Base-by-base conservation (phyloP, 2,113 vertebrate genomes). In the Microtus richardsoni region DNA sequence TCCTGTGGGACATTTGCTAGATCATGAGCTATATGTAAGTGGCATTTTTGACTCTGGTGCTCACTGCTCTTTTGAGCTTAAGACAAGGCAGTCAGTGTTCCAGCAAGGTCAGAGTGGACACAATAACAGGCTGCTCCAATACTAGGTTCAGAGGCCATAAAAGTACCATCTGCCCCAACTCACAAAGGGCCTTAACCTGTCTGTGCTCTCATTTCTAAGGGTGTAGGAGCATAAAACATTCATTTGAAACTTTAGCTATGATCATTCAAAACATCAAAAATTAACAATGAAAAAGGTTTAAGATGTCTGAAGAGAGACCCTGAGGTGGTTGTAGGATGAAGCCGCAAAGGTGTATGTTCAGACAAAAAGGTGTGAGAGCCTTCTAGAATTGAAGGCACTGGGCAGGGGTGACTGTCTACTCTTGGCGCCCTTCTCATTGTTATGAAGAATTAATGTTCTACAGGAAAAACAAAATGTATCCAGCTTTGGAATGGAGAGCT, bases 391-490 rank as follows among this genome's bases (percentile, higher is more conserved):
- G 41, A 52, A 52, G 0, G 0, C 7, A 66, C 41, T 47, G 5
- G 22, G 21, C 24, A 39, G 30, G 39, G 30, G 58, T 30, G 19
- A 87, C 66, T 64, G 66, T 78, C 78, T 64, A 5, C 7, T 79
- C 54, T 52, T 64, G 44, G 44, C 3, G 64, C 10, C 24, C 93
- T 94, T 92, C 58, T 91, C 87, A 84, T 44, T 84, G 89, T 89
- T 80, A 84, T 49, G 52, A n/a, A 93, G 90, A 96, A 95, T 94
- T 89, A 93, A 79, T 28, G 26, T 36, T 77, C 91, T 91, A 92
- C 13, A 93, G 90, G 44, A 36, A 47, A 68, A 89, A 88, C 77
- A 39, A 92, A 92, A 87, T n/a, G 71, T 85, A 28, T 62, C 52
- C 17, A 82, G 82, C 22, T 21, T 4, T 91, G 54, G 83, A 71